Conservation (phyloP, 2,888 invertebrate genomes). For the Harmothoe impar region DNA sequence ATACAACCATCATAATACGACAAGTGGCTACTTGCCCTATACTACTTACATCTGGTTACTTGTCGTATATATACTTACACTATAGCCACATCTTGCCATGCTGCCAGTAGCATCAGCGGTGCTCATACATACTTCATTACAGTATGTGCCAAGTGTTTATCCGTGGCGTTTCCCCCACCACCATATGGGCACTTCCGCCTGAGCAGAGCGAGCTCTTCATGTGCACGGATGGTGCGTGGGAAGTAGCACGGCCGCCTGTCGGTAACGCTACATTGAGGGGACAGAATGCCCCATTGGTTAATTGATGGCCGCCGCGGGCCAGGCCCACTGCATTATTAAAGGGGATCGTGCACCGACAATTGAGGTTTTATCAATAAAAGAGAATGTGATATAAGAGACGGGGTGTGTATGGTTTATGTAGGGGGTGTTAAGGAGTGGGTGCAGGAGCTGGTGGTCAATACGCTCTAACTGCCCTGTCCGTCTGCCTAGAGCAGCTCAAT, state of each 20-base stretch:
- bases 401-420: background rate
- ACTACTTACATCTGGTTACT: no score
- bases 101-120: no score
- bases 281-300: conserved; percentile 35
- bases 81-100: no score
- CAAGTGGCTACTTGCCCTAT: no score
- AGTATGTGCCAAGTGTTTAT: no score
- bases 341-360: conserved; percentile 6
- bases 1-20: no score
- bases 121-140: no score
- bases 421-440: background rate
- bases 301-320: background rate
- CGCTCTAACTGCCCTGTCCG: background rate
- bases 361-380: conserved; percentile 48
- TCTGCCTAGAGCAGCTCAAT: background rate
- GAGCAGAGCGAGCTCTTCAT: background rate
- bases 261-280: conserved; percentile 32
- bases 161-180: background rate
- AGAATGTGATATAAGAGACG: conserved; percentile 42
- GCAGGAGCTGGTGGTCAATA: background rate
- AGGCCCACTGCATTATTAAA: background rate
- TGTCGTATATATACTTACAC: no score
- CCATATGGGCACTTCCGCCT: conserved; percentile 55
- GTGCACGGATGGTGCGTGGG: background rate
- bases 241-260: background rate